Percentiles rank a stretch among this genome's conserved stretches.
Conservation (phyloP, 2,113 vertebrate species). For the Ondatra zibethicus region DNA sequence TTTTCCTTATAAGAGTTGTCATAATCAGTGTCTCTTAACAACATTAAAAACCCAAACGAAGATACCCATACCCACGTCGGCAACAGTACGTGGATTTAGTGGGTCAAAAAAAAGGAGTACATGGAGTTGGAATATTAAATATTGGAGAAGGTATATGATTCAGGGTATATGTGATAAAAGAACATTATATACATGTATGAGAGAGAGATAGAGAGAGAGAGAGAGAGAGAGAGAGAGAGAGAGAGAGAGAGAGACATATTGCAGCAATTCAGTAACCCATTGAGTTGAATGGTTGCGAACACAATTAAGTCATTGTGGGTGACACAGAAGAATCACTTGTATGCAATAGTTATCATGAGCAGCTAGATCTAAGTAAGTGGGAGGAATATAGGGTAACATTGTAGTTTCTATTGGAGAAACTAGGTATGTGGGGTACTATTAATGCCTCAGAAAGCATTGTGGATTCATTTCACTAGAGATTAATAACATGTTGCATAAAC, state of each 20-base stretch:
- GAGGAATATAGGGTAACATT: background rate
- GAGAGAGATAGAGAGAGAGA: background rate
- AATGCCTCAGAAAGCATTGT: background rate
- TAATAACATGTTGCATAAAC: background rate
- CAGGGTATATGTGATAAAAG: background rate
- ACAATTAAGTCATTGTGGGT: background rate
- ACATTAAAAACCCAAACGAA: no score
- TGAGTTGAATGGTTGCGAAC: background rate
- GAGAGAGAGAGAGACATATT: background rate
- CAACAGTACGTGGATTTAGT: no score
- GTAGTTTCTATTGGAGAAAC: background rate
- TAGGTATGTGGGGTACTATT: background rate
- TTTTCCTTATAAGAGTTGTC: no score
- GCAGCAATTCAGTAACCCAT: background rate
- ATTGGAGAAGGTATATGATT: background rate
- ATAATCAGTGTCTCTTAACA: no score
- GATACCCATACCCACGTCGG: no score
- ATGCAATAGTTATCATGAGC: background rate
- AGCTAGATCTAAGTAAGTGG: background rate
- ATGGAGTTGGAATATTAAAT: background rate
- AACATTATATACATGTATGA: background rate
- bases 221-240: background rate
- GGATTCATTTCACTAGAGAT: background rate
- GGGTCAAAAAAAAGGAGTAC: background rate
- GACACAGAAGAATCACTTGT: background rate